Percentiles rank a stretch among this genome's conserved stretches.
phyloP scores from a whole-genome alignment of 64 coral and sea anemone genomes.

The Stichodactyla helianthus region DNA sequence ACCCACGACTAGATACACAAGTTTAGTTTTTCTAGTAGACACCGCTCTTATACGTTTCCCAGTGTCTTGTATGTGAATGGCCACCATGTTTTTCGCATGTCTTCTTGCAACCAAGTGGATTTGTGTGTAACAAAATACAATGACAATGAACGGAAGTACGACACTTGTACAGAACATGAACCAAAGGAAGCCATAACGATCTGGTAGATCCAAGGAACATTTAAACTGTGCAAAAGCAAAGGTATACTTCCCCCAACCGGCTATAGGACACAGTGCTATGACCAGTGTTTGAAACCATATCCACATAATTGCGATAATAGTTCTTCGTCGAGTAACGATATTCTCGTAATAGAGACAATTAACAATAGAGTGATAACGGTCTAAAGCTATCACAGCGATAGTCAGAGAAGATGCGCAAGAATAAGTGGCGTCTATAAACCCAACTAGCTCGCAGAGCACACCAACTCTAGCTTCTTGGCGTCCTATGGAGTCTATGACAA shows the following conservation, averaged over 20 bases:
- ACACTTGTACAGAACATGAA: conserved; percentile 53
- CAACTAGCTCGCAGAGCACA: conserved; percentile 44
- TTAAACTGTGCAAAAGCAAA: conserved; percentile 45
- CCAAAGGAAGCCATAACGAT: conserved; percentile 56
- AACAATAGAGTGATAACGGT: conserved; percentile 79
- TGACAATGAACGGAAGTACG: conserved; percentile 52
- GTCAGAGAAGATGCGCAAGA: conserved; percentile 67
- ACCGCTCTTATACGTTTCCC: conserved; percentile 46
- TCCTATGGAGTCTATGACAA: conserved; percentile 48
- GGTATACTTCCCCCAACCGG: conserved; percentile 58
- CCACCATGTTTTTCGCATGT: conserved; percentile 72
- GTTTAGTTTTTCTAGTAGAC: conserved; percentile 66
- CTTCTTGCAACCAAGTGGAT: conserved; percentile 84
- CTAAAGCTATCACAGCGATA: conserved; percentile 68
- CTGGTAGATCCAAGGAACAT: conserved; percentile 46
- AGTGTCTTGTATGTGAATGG: conserved; percentile 76
- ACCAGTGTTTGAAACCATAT: conserved; percentile 63
- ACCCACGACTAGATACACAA: conserved; percentile 78
- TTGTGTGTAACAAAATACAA: conserved; percentile 79
- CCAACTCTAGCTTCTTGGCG: neutral
- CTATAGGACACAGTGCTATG: conserved; percentile 53
- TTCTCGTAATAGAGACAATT: conserved; percentile 85
- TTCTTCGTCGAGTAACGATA: conserved; percentile 66
- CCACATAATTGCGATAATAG: conserved; percentile 58
- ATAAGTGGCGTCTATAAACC: conserved; percentile 69